Base-by-base conservation (phyloP, 2,113 vertebrate species). In the Trichechus manatus region DNA sequence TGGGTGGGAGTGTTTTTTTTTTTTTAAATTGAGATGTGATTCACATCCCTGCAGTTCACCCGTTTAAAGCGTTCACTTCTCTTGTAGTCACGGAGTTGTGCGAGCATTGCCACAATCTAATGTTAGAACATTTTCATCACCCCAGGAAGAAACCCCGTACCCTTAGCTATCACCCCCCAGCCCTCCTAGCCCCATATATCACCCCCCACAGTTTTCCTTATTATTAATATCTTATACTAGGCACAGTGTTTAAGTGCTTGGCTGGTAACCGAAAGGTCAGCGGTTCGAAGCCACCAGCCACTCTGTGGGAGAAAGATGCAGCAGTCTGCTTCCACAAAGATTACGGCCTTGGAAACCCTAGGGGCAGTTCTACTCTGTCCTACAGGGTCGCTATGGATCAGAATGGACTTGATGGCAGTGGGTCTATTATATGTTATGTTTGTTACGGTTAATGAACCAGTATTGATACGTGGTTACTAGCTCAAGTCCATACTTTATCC, bases 391-490 rank as follows among this genome's bases (percentile, higher is more conserved):
- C 7, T 25, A 2, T 23, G 72, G 23, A 22, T 9, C 36, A 9
- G 72, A 23, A 39, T 39, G 19, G 5, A 61, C 59, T 61, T 20
- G 22, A 6, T 23, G 19, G 59, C 59, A 61, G 59, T 23, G 19
- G 59, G 22, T 61, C 22, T 23, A 20, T 56, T 15, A 15, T 56
- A 56, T 8, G 0, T 36, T 56, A 56, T 8, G 0, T 36, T 31
- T 6, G 17, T 29, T 31, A 5, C 3, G 4, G 0, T 9, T 8
- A 23, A 0, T 0, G 25, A 42, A 11, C 56, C 4, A 0, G 0
- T 4, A 0, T 3, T 3, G 29, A n/a, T 10, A 4, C 0, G 0
- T 17, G 36, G 1, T 70, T 7, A 4, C 5, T 10, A 13, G 15
- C 36, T 29, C 5, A 56, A 36, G 78, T 4, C 23, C 15, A 6